Evolutionary conservation across 2,888 invertebrate genomes (phyloP).

Genomic region (Ophion ventricosus): DNA sequence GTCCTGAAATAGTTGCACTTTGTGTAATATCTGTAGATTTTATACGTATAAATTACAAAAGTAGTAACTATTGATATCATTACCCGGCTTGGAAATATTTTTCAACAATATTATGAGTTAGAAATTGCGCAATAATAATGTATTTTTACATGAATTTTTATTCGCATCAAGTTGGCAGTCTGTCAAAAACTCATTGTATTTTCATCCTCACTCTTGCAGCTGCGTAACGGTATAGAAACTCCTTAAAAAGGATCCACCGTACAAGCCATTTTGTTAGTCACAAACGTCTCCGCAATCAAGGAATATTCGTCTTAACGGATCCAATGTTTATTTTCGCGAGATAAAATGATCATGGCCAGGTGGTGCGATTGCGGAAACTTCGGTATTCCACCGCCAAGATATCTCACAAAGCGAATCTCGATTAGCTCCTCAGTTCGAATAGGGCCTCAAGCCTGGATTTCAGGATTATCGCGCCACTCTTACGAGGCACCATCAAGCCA

Average conservation of each 20-base stretch:
- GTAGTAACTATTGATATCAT: no score
- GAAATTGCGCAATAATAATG: no score
- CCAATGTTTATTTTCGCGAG: constrained; percentile 2
- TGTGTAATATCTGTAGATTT: no score
- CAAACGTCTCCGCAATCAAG: neutral
- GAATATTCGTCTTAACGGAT: neutral
- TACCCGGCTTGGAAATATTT: no score
- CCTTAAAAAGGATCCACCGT: neutral
- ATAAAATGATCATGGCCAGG: constrained; percentile 9
- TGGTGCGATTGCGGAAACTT: constrained; percentile 20
- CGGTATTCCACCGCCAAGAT: neutral
- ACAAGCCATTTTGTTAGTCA: neutral
- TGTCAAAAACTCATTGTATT: no score
- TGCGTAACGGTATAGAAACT: no score
- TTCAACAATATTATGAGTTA: no score
- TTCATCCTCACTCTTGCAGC: no score
- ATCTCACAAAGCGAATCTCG: constrained; percentile 29
- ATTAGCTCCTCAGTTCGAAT: constrained; percentile 30
- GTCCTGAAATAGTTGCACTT: no score
- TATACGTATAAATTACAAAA: no score
- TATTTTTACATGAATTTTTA: no score
- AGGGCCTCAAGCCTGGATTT: constrained; percentile 23
- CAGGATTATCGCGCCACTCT: constrained; percentile 27
- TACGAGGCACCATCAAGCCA: constrained; percentile 19
- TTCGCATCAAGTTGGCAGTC: no score